phyloP scores from a whole-genome alignment of 2,888 invertebrate species.

The Adela reaumurella region DNA sequence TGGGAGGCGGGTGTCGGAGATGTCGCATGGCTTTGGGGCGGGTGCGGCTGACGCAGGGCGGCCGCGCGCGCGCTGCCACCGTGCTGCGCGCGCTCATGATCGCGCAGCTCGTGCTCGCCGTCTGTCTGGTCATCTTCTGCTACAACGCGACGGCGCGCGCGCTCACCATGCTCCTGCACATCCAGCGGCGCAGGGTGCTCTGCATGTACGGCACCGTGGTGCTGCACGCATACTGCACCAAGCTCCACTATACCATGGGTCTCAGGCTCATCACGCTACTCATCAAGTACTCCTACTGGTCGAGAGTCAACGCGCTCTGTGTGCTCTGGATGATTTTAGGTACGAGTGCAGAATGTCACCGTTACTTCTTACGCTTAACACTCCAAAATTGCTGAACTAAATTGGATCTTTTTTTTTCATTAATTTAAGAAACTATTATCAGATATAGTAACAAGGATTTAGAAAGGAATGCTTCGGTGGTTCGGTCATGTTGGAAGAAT shows the following conservation, averaged over 20 bases:
- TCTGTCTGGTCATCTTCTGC: slow-evolving; percentile 41
- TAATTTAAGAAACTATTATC: too few species aligned
- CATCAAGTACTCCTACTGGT: slow-evolving; percentile 34
- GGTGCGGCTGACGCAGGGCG: slow-evolving; percentile 35
- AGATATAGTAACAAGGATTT: too few species aligned
- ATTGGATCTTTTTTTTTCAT: too few species aligned
- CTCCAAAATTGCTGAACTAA: too few species aligned
- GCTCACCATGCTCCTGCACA: slow-evolving; percentile 32
- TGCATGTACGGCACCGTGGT: slow-evolving; percentile 36
- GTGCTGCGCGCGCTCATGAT: slow-evolving; percentile 40
- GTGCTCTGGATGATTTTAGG: slow-evolving; percentile 32
- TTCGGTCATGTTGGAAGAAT: too few species aligned
- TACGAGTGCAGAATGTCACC: too few species aligned
- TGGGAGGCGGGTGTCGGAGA: slow-evolving; percentile 36
- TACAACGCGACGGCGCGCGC: slow-evolving; percentile 39
- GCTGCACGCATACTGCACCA: slow-evolving; percentile 43
- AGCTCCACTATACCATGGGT: slow-evolving; percentile 42
- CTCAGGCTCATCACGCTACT: slow-evolving; percentile 33
- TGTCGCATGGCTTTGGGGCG: slow-evolving; percentile 39
- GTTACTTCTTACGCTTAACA: too few species aligned
- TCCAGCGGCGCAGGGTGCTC: slow-evolving; percentile 38
- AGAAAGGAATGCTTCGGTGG: too few species aligned
- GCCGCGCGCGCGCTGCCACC: slow-evolving; percentile 32
- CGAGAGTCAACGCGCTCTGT: slow-evolving; percentile 21
- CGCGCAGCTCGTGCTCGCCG: slow-evolving; percentile 35